phyloP scores from a whole-genome alignment of 2,797 vertebrate species.

The Ficedula albicollis region DNA sequence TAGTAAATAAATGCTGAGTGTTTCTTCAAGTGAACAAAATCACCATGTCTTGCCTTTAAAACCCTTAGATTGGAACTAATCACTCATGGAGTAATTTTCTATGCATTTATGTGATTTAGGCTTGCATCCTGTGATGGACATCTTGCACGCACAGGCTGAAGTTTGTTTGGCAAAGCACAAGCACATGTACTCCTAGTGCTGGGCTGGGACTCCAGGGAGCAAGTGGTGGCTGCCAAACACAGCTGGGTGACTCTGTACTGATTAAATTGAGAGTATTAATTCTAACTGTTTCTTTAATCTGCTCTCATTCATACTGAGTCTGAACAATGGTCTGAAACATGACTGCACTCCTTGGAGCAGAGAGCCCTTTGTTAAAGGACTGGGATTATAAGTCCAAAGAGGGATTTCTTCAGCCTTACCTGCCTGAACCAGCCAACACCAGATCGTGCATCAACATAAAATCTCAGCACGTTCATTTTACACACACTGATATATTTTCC shows the following conservation, averaged over 20 bases:
- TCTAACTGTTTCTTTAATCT: neutral
- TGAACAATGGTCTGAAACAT: neutral
- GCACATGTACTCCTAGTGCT: rapidly evolving
- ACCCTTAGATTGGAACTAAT: neutral
- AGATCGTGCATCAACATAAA: neutral
- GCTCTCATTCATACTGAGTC: neutral
- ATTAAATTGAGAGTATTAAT: neutral
- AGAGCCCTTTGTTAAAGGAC: neutral
- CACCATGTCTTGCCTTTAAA: neutral
- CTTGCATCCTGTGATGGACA: neutral
- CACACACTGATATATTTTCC: neutral
- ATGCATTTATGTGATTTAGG: neutral
- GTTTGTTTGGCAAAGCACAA: neutral
- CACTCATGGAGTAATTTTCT: neutral
- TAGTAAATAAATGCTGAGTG: neutral
- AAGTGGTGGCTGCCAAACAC: neutral
- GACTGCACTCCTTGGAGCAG: neutral
- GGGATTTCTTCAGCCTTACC: neutral
- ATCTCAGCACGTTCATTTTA: neutral
- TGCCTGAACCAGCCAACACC: neutral
- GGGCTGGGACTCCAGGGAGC: neutral
- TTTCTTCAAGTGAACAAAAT: neutral
- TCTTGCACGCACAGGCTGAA: neutral
- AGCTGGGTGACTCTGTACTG: neutral
- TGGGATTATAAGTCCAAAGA: neutral